These are phyloP conservation scores for Protonemura montana DNA, from an alignment of 2,888 invertebrate species.

Conservation along the genomic window DNA sequence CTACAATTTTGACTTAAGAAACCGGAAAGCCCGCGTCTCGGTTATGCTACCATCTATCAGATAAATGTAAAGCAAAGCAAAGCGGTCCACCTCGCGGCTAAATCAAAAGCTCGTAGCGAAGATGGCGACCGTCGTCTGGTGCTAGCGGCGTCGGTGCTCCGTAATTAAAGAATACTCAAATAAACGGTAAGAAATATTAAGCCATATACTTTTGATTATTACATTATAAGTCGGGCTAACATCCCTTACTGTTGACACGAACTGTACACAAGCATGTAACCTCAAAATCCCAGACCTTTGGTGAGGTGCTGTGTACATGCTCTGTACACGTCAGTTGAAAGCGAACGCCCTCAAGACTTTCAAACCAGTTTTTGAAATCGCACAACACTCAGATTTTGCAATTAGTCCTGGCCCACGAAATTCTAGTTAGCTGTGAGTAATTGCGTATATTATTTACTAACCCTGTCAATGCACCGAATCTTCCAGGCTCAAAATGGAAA, in stretches of 20 bases:
- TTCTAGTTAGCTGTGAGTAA: neutral
- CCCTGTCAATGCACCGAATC: neutral
- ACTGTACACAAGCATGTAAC: neutral
- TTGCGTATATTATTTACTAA: neutral
- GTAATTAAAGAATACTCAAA: neutral
- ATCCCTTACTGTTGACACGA: neutral
- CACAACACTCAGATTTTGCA: neutral
- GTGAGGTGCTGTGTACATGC: neutral
- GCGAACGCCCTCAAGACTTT: neutral
- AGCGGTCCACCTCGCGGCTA: neutral
- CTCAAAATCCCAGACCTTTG: neutral
- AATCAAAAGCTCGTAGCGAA: neutral
- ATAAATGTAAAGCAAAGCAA: too few species aligned
- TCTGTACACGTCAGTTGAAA: neutral
- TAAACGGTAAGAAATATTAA: neutral
- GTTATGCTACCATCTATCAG: too few species aligned
- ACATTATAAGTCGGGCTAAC: neutral
- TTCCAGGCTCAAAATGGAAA: too few species aligned
- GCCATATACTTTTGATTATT: neutral
- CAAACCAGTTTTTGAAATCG: conserved; percentile 12
- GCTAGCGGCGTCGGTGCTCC: conserved; percentile 12
- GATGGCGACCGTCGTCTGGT: neutral
- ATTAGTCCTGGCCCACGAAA: neutral
- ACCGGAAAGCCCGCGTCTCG: too few species aligned
- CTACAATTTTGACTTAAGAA: too few species aligned